phyloP scores from a whole-genome alignment of 2,797 vertebrate species.

The Lepilemur ruficaudatus region DNA sequence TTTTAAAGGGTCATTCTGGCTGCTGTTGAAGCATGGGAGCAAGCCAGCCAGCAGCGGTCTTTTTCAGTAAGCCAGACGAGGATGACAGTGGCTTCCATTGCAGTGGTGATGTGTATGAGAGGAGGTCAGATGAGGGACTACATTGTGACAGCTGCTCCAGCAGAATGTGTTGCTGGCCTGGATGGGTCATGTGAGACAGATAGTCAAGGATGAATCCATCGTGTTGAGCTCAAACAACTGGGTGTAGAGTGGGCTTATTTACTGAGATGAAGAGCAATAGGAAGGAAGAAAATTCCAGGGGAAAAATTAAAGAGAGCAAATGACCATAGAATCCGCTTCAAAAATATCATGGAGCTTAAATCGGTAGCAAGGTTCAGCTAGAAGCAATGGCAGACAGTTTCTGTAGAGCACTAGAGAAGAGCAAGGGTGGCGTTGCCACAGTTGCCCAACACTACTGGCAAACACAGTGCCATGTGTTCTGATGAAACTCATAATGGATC shows the following conservation, averaged over 20 bases:
- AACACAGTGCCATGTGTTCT: not conserved
- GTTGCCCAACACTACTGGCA: not conserved
- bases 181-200: not conserved
- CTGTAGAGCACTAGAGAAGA: not conserved
- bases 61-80: not conserved
- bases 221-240: not conserved
- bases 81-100: not conserved
- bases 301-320: not conserved
- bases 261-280: not conserved
- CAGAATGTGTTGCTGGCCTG: not conserved
- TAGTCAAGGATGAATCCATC: not conserved
- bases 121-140: not conserved
- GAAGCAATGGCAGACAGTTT: not conserved
- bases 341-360: not conserved
- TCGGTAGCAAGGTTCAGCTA: not conserved
- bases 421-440: not conserved
- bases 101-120: accelerated
- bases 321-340: not conserved
- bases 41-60: not conserved
- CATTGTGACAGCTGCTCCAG: not conserved
- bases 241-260: not conserved
- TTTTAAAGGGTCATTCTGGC: not conserved
- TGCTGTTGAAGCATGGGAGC: not conserved
- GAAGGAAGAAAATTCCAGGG: not conserved
- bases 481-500: not conserved